Conservation (phyloP, 1,140 invertebrate species). For the Diprion similis region DNA sequence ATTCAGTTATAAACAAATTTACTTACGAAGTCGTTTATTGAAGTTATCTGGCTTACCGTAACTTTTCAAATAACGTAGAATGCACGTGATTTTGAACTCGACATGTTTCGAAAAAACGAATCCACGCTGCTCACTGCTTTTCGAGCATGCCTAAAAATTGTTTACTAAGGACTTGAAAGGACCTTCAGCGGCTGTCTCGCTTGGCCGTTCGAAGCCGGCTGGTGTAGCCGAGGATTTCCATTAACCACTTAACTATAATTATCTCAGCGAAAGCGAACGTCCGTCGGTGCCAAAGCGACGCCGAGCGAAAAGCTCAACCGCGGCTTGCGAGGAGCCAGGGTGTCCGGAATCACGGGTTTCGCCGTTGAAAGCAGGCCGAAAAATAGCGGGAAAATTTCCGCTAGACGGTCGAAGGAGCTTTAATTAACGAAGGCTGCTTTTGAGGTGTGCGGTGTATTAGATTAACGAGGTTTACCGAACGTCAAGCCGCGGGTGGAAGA, state of each 20-base stretch:
- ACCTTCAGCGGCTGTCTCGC: not conserved
- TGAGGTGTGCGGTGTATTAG: too few relatives aligned
- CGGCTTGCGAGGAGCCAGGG: not conserved
- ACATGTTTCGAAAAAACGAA: too few relatives aligned
- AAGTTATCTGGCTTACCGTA: too few relatives aligned
- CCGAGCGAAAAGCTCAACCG: not conserved
- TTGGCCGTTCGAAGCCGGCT: not conserved
- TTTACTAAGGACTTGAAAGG: too few relatives aligned
- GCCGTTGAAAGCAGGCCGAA: not conserved
- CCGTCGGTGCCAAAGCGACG: not conserved
- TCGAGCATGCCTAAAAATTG: too few relatives aligned
- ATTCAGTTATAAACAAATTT: too few relatives aligned
- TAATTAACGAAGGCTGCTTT: not conserved
- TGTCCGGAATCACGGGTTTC: not conserved
- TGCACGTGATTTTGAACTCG: too few relatives aligned
- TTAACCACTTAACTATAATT: slow-evolving; percentile 1
- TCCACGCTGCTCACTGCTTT: too few relatives aligned
- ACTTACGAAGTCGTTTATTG: too few relatives aligned
- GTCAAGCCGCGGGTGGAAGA: too few relatives aligned
- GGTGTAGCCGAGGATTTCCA: not conserved
- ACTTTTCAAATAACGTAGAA: too few relatives aligned
- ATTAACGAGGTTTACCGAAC: too few relatives aligned
- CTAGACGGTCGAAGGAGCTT: not conserved
- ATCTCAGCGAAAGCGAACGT: not conserved
- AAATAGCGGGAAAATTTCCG: not conserved